Evolutionary conservation across 1,140 invertebrate genomes (phyloP).

Genomic region (Anthonomus grandis): DNA sequence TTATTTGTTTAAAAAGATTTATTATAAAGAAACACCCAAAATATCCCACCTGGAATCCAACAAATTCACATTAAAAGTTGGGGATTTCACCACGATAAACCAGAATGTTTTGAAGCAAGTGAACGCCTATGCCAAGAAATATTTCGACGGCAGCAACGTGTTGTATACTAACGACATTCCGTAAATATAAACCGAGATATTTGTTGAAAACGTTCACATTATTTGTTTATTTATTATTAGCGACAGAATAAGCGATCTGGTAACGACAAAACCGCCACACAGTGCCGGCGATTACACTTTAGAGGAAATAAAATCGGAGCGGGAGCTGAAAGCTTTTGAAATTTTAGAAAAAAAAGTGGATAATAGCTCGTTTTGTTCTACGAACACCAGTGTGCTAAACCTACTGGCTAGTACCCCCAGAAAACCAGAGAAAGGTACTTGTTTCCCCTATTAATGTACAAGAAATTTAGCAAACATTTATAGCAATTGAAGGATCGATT

Average conservation of each 20-base stretch:
- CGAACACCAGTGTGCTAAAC: conserved; percentile 51
- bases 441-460: background rate
- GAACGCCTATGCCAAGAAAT: conserved; percentile 6
- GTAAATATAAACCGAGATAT: conserved; percentile 8
- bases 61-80: background rate
- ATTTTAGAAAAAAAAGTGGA: conserved; percentile 65
- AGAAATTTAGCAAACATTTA: background rate
- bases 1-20: too few species aligned
- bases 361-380: conserved; percentile 68
- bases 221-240: conserved; percentile 12
- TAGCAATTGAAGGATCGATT: background rate
- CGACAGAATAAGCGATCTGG: background rate
- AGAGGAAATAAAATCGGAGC: conserved; percentile 27
- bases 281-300: conserved; percentile 3
- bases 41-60: background rate
- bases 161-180: conserved; percentile 20
- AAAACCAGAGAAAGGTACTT: conserved; percentile 3
- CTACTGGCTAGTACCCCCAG: conserved; percentile 40
- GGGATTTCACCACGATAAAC: background rate
- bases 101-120: conserved; percentile 6
- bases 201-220: background rate
- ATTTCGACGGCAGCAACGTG: background rate
- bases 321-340: conserved; percentile 62
- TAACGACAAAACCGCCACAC: background rate
- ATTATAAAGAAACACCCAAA: too few species aligned